These are phyloP conservation scores for Xestobium rufovillosum DNA, from an alignment of 2,888 invertebrate genomes.

Conservation along the genomic window DNA sequence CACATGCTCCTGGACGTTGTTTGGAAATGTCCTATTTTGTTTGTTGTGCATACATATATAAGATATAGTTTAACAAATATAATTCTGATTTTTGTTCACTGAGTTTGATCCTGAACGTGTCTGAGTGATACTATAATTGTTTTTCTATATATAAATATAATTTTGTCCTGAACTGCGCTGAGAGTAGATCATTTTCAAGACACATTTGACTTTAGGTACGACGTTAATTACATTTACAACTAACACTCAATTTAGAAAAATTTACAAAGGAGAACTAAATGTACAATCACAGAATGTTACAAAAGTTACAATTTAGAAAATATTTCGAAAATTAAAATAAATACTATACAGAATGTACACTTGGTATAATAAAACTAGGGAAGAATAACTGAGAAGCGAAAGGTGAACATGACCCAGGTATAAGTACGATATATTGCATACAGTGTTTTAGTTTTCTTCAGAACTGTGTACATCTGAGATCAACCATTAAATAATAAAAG, in stretches of 20 bases:
- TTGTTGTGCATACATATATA: conserved; percentile 31
- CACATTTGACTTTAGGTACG: conserved; percentile 40
- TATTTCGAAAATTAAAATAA: conserved; percentile 37
- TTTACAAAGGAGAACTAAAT: conserved; percentile 31
- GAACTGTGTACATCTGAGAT: conserved; percentile 39
- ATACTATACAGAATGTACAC: conserved; percentile 44
- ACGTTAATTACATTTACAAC: conserved; percentile 31
- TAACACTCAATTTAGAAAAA: conserved; percentile 32
- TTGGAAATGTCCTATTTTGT: conserved; percentile 35
- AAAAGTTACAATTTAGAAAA: conserved; percentile 27
- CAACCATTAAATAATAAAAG: too few species aligned
- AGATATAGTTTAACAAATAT: conserved; percentile 21
- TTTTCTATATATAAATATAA: conserved; percentile 24
- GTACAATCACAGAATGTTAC: conserved; percentile 41
- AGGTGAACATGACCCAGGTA: conserved; percentile 22
- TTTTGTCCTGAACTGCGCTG: conserved; percentile 35
- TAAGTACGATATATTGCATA: conserved; percentile 28
- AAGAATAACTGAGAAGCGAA: conserved; percentile 27
- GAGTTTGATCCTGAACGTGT: conserved; percentile 22
- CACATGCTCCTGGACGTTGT: conserved; percentile 42
- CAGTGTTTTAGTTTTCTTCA: conserved; percentile 15
- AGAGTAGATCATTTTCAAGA: conserved; percentile 32
- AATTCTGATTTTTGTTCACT: too few species aligned
- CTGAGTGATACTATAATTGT: conserved; percentile 12
- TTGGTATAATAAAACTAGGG: conserved; percentile 32